Evolutionary conservation across 2,888 invertebrate species (phyloP).

Genomic region (Heliothis peltigera): DNA sequence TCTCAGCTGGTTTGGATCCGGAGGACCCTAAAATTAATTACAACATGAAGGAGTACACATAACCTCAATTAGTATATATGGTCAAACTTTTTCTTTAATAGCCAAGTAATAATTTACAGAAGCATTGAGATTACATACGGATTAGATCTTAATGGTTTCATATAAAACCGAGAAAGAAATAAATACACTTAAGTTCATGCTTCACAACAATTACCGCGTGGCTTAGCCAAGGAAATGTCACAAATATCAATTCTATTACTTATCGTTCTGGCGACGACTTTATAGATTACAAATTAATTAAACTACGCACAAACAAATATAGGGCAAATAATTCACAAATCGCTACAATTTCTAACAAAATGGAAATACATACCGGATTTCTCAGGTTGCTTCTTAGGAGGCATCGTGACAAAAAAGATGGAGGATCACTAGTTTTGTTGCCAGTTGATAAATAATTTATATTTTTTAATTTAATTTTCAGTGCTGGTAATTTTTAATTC

Average conservation of each 20-base stretch:
- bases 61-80: slow-evolving; percentile 64
- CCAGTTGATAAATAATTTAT: slow-evolving; percentile 34
- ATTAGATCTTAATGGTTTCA: not conserved
- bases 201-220: slow-evolving; percentile 77
- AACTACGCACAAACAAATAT: slow-evolving; percentile 5
- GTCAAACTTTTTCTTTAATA: no score
- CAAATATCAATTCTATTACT: not conserved
- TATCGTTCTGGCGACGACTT: slow-evolving; percentile 4
- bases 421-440: slow-evolving; percentile 66
- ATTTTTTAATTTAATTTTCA: slow-evolving; percentile 18
- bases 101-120: not conserved
- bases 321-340: slow-evolving; percentile 12
- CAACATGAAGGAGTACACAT: slow-evolving; percentile 47
- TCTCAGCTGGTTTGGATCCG: slow-evolving; percentile 85
- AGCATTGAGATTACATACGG: not conserved
- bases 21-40: slow-evolving; percentile 72
- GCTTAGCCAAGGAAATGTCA: slow-evolving; percentile 64
- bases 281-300: slow-evolving; percentile 4
- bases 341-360: slow-evolving; percentile 57
- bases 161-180: slow-evolving; percentile 1
- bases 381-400: slow-evolving; percentile 96
- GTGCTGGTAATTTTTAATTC: slow-evolving; percentile 19
- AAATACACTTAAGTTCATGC: slow-evolving; percentile 25
- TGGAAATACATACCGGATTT: slow-evolving; percentile 93
- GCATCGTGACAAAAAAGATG: slow-evolving; percentile 92